phyloP scores from a whole-genome alignment of 2,113 vertebrate genomes.

The Alligator sinensis region DNA sequence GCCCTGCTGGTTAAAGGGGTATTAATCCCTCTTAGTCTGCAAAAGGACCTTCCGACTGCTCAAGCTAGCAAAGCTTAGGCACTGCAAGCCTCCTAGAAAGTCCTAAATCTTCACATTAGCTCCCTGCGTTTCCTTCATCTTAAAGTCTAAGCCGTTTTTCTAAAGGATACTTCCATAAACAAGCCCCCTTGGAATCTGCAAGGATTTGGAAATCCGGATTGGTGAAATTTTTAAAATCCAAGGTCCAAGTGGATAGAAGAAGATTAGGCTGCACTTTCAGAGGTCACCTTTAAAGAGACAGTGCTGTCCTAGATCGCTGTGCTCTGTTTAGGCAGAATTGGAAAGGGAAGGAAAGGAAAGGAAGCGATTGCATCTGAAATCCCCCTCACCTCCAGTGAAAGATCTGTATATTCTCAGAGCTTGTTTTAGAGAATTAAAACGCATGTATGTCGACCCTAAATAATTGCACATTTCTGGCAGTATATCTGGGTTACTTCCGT shows the following conservation, averaged over 20 bases:
- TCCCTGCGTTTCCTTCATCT: conserved; percentile 93
- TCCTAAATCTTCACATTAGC: conserved; percentile 98
- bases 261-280: conserved; percentile 85
- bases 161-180: conserved; percentile 94
- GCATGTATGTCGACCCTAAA: not conserved
- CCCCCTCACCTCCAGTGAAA: not conserved
- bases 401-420: not conserved
- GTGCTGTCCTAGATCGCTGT: conserved; percentile 74
- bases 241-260: conserved; percentile 85
- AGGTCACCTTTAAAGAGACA: conserved; percentile 84
- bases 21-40: conserved; percentile 99
- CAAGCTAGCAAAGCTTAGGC: conserved; percentile 93
- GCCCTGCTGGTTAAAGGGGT: conserved; percentile 92
- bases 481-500: not conserved
- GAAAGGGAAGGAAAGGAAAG: conserved; percentile 34
- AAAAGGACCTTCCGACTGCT: conserved; percentile 93
- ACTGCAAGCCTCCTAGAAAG: conserved; percentile 92
- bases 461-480: rapidly evolving
- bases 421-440: rapidly evolving
- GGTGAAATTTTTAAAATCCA: conserved; percentile 82
- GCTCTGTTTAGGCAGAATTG: conserved; percentile 54
- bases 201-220: conserved; percentile 90
- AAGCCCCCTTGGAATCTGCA: conserved; percentile 88
- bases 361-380: not conserved
- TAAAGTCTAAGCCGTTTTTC: conserved; percentile 95